Evolutionary conservation across 2,113 vertebrate genomes (phyloP), one percentile per base, ranked within the genome.

Genomic region (Coptodon rendalli): DNA sequence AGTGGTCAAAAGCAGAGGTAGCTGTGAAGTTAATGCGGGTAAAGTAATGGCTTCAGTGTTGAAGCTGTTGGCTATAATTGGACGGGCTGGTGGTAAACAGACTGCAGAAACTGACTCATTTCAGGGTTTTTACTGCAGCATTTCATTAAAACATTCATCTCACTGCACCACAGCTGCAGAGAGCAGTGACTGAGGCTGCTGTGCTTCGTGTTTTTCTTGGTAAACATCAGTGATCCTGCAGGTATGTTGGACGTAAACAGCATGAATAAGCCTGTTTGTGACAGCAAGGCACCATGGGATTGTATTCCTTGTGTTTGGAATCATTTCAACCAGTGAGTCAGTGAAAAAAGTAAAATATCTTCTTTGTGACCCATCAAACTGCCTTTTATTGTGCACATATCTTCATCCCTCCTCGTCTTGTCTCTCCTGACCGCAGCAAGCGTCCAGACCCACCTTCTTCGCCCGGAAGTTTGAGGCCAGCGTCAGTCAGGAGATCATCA

Each of bases 381-480:
- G 34, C 63, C 3, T 24, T 73, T 48, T 73, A 11, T 73, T 73
- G 66, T 7, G 9, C 68, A 76, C n/a, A 45, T 45, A 27, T 45
- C 66, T 78, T 50, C 16, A 78, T 50, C 43, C 56, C 27, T 29
- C 7, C 19, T 76, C 5, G 11, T 16, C 50, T 5, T 34, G 9
- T 52, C 19, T 1, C 11, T 14, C 68, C n/a, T 0, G 13, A 11
- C 81, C 86, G 59, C 97, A 99, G 98, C 99, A 99, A 94, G 97
- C 97, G 0, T 96, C 98, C 81, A 95, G 98, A 79, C 99, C 99
- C 1, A 99, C 98, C 2, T 99, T 99, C 96, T 99, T 99, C 3
- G 99, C 98, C 19, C 96, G 99, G 7, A 99, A 99, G 95, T 99
- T 99, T 3, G 98, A 99, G 90, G 98, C 98, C 0, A 97, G 97